Evolutionary conservation across 2,113 vertebrate genomes (phyloP), one percentile per base, ranked within the genome.

Genomic region (Trogon melanurus): DNA sequence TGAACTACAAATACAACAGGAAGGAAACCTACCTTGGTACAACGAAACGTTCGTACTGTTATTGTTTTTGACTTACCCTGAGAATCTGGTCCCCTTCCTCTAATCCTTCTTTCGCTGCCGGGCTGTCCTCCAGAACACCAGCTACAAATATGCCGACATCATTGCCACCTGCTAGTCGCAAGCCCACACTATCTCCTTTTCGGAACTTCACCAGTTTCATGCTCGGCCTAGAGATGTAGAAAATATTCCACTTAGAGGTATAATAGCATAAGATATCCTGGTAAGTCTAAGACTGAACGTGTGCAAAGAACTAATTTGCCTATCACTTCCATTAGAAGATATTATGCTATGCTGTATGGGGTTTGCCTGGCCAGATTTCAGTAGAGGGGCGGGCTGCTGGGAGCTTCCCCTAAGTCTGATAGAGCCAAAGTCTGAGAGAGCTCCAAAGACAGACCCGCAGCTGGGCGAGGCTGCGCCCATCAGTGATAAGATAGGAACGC

Each of bases 181-280:
- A 98, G 41, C 99, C 99, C 91, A 99, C 99, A 8, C 99, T 99
- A 75, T 99, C 99, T 84, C 99, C 99, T 98, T 99, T 99, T 96
- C 98, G 99, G 98, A 99, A 99, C 97, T 99, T 99, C 65, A 99
- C 99, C 96, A 99, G 98, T 96, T 99, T 99, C 99, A 99, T 99
- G 98, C 99, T 99, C 50, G 99, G 99, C 97, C 99, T 99, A 97
- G 79, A 95, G 87, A 94, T 94, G 93, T 6, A 94, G 79, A 88
- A 94, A 51, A 89, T 15, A 91, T 27, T 97, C 83, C n/a, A 85
- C 54, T 91, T 94, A 80, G 16, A 54, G 5, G 2, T 23, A 2
- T 32, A 65, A 60, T 3, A 78, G 13, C 20, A 62, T 16, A 81
- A 91, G 66, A 53, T 18, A 38, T 2, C 25, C 12, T 17, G 4